Base-by-base conservation (phyloP, 2,888 invertebrate species). In the Andrena chrysosceles region DNA sequence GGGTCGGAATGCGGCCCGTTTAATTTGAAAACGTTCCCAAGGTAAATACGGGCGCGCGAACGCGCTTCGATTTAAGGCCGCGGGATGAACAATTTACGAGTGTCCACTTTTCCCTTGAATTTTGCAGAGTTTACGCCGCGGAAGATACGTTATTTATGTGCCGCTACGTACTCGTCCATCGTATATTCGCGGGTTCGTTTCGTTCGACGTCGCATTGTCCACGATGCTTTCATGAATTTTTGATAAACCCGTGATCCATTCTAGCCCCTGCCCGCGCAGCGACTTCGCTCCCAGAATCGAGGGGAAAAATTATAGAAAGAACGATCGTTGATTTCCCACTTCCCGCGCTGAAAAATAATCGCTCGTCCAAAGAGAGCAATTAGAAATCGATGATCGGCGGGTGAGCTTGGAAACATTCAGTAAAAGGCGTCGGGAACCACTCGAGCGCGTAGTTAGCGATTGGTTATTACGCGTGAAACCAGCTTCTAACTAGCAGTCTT, bases 71-170 rank as follows among this genome's bases (percentile, higher is more conserved):
- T 80, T 70, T 54, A 74, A 66, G n/a, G 52, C 48, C 66, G 2
- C 8, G 52, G 33, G 42, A 69, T 49, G 81, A 68, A 69, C 69
- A 66, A 73, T 73, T 72, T 64, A 73, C 81, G 56, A 64, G 33
- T 26, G 60, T 54, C 52, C 52, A 54, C 73, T 79, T 81, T 70
- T 69, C 69, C 23, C 54, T 80, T 54, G 26, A 59, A 63, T 78
- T 72, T 72, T 42, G 31, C 78, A 56, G 33, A 29, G 33, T 63
- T 42, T 35, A n/a, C 64, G 33, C 13, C 59, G 31, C 8, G 49
- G 49, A 42, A 33, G 26, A 56, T 59, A 16, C 71, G 67, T 29
- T 56, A 79, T 81, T 80, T 80, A 68, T 49, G 68, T 7, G 48
- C 33, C 26, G 60, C 56, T 64, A 49, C 48, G n/a, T 29, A 23